Base-by-base conservation (phyloP, 2,797 vertebrate genomes). In the Gallinago nigripennis region DNA sequence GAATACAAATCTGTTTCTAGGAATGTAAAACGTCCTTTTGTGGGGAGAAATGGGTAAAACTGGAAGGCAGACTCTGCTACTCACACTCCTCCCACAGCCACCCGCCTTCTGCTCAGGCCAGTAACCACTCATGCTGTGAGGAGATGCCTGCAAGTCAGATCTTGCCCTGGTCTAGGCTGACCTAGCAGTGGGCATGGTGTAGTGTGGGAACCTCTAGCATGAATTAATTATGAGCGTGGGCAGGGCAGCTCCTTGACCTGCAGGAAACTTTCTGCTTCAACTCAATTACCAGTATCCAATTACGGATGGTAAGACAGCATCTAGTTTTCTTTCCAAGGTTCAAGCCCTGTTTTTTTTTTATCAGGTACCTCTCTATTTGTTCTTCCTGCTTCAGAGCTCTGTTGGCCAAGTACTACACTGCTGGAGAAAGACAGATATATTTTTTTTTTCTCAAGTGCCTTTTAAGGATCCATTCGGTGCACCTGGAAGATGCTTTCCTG, bases 141-240 rank as follows among this genome's bases (percentile, higher is more conserved):
- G 48, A 64, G 31, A 79, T 28, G 7, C 13, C 54, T 88, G 39
- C 89, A 82, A 35, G 91, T 41, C 12, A 16, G 18, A 69, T 72
- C 82, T 41, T 61, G 88, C 70, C 24, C 27, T n/a, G 17, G 28
- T 70, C 30, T 45, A 63, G 63, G 51, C 54, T 65, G 50, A 82
- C 51, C 25, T 64, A 35, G 13, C 0, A 0, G 21, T 5, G 3
- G 8, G 8, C 43, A 31, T 2, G 6, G 41, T 28, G 30, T 12
- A 63, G 12, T 0, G 0, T 82, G 88, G 89, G 70, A 91, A 91
- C 58, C 27, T 68, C 66, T 27, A 19, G 56, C 2, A 1, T n/a
- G 3, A 73, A 45, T 50, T 66, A 16, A 37, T 60, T 56, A 76
- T 5, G 27, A 64, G 50, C 3, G 2, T 8, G 48, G 85, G 68